Base-by-base conservation (phyloP, 1,140 invertebrate species). In the Drosophila bocqueti region DNA sequence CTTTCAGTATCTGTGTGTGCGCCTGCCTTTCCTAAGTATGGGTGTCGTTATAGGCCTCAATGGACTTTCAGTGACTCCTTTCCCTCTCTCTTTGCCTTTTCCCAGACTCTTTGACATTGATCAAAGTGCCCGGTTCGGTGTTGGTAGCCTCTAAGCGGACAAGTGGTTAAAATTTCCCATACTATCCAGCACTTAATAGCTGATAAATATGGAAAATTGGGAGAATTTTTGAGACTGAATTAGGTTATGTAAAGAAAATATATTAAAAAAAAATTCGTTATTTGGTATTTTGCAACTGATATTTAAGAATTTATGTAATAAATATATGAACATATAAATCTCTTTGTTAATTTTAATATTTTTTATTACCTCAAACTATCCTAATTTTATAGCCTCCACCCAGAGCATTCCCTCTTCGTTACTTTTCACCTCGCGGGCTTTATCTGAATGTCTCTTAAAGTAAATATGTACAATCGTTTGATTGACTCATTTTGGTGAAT, bases 401-500 rank as follows among this genome's bases (percentile, higher is more conserved):
- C 29, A 54, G 52, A 40, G 29, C 38, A 34, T 59, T 29, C 10
- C 26, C 18, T 11, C 18, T 36, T 50, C 4, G 9, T 24, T 57
- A 21, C 10, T 3, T 13, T 42, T 43, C 29, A 50, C 52, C 57
- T 40, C 34, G 50, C 43, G 29, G 9, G 3, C 21, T 49, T 73
- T 31, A 24, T n/a, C 49, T 43, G 8, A 4, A 42, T 38, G 21
- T 52, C 62, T 67, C 67, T 73, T 26, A 75, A 76, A 76, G 63
- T 66, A 73, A 89, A 84, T 81, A 84, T 66, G 81, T 76, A 67
- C 54, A 68, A 76, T 68, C 63, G 71, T 84, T 90, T 89, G 84
- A 89, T 89, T 89, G 84, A 89, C 84, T 89, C 81, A 89, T 84
- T 89, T 89, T 89, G 58, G 59, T 87, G 84, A 71, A 80, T 81